Conservation (phyloP, 2,113 vertebrate species). For the Zeus faber region DNA sequence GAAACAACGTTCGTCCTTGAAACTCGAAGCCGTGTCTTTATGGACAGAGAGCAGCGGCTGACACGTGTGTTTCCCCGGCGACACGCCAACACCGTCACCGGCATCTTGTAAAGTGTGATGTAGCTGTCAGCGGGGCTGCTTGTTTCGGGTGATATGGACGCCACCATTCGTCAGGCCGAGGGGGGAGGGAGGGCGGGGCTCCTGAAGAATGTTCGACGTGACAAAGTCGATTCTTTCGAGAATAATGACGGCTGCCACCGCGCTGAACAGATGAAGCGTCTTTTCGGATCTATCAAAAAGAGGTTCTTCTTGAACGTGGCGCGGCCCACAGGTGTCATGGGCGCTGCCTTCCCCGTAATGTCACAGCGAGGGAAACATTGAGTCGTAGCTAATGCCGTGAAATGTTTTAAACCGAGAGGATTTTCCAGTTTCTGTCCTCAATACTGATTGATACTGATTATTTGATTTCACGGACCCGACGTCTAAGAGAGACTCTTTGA, state of each 20-base stretch:
- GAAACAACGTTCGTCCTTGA: no score
- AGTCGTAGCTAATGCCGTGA: no score
- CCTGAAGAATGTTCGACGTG: conserved; percentile 78
- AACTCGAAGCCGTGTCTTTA: conserved; percentile 65
- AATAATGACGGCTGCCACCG: conserved; percentile 76
- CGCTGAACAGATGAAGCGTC: conserved; percentile 71
- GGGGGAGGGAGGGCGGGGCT: conserved; percentile 29
- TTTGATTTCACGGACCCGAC: no score
- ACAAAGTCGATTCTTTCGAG: conserved; percentile 76
- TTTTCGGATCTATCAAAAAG: conserved; percentile 69
- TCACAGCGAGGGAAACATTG: conserved; percentile 26
- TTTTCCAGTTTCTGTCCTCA: no score
- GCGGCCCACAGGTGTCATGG: conserved; percentile 64
- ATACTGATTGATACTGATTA: no score
- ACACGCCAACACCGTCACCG: conserved; percentile 51
- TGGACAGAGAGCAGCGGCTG: conserved; percentile 69
- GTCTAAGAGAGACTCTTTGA: no score
- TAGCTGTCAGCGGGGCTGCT: conserved; percentile 72
- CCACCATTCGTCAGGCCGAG: conserved; percentile 71
- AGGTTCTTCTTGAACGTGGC: conserved; percentile 19
- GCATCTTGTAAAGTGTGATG: conserved; percentile 70
- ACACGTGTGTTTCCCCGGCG: conserved; percentile 63
- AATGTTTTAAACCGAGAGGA: no score
- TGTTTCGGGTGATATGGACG: conserved; percentile 73
- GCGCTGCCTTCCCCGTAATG: conserved; percentile 27